Evolutionary conservation across 1,140 invertebrate genomes (phyloP).

Genomic region (Popillia japonica): DNA sequence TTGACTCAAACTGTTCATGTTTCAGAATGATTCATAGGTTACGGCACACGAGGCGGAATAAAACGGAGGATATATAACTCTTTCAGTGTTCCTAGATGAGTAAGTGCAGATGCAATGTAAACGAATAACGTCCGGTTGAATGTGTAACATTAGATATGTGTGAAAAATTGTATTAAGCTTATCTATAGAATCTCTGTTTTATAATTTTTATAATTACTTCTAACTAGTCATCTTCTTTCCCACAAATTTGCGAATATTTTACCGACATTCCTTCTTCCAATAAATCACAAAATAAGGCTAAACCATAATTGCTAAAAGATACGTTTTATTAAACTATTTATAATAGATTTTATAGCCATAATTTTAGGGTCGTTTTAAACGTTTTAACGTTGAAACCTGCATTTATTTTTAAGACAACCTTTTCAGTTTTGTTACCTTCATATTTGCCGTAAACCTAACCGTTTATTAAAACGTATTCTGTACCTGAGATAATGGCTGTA

Average conservation of each 20-base stretch:
- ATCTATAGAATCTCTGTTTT: neutral
- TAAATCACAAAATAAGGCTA: neutral
- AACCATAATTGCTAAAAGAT: neutral
- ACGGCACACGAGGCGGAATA: neutral
- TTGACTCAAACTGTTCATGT: neutral
- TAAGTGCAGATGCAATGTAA: neutral
- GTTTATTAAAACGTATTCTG: too few species aligned
- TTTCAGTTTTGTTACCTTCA: neutral
- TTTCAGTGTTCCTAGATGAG: neutral
- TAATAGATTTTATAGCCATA: conserved; percentile 12
- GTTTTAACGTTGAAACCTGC: neutral
- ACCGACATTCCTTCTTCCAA: neutral
- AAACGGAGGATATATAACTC: neutral
- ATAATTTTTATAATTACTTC: conserved; percentile 1
- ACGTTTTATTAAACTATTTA: neutral
- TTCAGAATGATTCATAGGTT: neutral
- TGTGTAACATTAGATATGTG: neutral
- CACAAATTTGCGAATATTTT: neutral
- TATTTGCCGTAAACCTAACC: too few species aligned
- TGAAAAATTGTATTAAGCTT: neutral
- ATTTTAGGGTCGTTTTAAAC: neutral
- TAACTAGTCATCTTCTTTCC: neutral
- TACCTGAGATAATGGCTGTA: too few species aligned
- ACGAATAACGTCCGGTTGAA: neutral
- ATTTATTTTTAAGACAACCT: neutral